Percentiles rank a stretch among this genome's conserved stretches.
Evolutionary conservation across 1,140 invertebrate species (phyloP).

Genomic region (Heliconius melpomene): DNA sequence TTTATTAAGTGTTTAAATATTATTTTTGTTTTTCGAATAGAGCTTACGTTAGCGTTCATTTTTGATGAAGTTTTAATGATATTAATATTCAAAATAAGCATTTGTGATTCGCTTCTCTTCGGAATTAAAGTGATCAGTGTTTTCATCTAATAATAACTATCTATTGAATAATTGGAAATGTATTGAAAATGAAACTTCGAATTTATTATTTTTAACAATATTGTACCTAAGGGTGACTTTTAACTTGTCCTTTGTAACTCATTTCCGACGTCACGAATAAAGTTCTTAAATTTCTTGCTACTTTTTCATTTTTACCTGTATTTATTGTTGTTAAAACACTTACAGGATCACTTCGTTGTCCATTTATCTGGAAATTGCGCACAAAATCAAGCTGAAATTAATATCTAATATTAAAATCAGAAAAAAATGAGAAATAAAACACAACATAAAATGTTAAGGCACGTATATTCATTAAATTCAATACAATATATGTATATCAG

Average conservation of each 20-base stretch:
- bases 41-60: constrained; percentile 21
- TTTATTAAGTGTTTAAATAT: constrained; percentile 31
- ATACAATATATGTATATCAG: constrained; percentile 54
- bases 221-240: constrained; percentile 38
- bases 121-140: constrained; percentile 25
- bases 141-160: constrained; percentile 38
- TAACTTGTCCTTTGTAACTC: constrained; percentile 47
- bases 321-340: neutral
- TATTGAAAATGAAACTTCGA: constrained; percentile 51
- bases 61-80: constrained; percentile 25
- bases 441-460: constrained; percentile 54
- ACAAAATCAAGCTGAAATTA: neutral
- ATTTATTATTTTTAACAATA: constrained; percentile 59
- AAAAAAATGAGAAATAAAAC: constrained; percentile 40
- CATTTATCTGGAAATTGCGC: too few relatives aligned
- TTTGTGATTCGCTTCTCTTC: constrained; percentile 25
- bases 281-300: constrained; percentile 42
- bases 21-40: constrained; percentile 43
- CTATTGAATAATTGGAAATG: constrained; percentile 46
- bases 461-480: constrained; percentile 64
- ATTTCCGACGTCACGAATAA: constrained; percentile 47
- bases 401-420: too few relatives aligned
- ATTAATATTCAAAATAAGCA: constrained; percentile 23
- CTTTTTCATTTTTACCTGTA: constrained; percentile 27
- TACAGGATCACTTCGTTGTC: too few relatives aligned